Evolutionary conservation across 2,797 vertebrate genomes (phyloP).

Genomic region (Novumbra hubbsi): DNA sequence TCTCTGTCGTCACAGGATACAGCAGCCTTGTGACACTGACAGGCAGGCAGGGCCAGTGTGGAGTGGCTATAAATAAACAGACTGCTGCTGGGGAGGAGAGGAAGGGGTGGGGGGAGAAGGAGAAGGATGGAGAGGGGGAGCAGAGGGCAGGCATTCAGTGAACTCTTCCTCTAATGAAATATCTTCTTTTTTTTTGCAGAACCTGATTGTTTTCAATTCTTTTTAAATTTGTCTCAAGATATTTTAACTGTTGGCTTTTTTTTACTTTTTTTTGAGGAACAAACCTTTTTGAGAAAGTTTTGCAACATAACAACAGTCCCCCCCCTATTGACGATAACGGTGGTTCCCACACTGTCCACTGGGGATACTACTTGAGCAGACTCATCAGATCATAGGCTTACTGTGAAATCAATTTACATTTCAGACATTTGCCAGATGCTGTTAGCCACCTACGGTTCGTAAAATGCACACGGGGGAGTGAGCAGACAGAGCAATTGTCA

Average conservation of each 20-base stretch:
- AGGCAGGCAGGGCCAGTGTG: conserved; percentile 56
- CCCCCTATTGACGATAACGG: conserved; percentile 4
- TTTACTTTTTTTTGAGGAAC: conserved; percentile 22
- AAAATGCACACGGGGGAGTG: no score
- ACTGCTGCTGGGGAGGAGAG: conserved; percentile 43
- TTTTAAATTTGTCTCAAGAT: neutral
- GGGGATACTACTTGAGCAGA: no score
- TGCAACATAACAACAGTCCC: conserved; percentile 35
- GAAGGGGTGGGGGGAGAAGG: conserved; percentile 16
- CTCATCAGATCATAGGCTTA: no score
- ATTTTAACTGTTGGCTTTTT: neutral
- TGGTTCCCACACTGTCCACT: no score
- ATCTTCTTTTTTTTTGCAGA: neutral
- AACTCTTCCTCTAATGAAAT: neutral
- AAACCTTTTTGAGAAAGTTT: neutral
- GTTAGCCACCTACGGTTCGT: no score
- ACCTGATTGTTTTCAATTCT: neutral
- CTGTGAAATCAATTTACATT: no score
- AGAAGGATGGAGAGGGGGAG: conserved; percentile 3
- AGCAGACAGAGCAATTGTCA: no score
- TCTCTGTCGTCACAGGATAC: conserved; percentile 58
- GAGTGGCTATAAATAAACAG: conserved; percentile 73
- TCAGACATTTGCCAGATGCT: no score
- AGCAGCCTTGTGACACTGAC: conserved; percentile 69
- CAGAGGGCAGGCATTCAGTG: neutral